Evolutionary conservation across 2,888 invertebrate species (phyloP).

Genomic region (Rotaria socialis): DNA sequence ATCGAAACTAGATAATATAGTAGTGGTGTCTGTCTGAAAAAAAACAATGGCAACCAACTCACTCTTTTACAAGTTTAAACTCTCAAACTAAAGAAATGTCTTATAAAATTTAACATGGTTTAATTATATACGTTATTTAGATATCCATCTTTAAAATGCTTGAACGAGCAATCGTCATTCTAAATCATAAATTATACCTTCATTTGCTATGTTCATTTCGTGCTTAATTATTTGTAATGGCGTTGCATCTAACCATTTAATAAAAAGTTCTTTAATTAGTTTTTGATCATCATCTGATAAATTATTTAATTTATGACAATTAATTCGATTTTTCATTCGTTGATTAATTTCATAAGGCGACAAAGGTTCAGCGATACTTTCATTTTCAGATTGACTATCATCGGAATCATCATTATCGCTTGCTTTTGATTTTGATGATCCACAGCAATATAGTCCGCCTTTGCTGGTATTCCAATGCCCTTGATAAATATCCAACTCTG

Average conservation of each 20-base stretch:
- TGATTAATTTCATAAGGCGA: not conserved
- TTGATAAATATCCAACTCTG: not conserved
- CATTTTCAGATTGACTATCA: not conserved
- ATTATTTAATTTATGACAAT: conserved; percentile 12
- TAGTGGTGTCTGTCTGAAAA: no score
- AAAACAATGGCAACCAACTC: no score
- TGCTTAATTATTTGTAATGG: not conserved
- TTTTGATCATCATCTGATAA: not conserved
- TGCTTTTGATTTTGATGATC: no score
- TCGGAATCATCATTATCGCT: not conserved
- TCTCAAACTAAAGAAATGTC: no score
- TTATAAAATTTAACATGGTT: no score
- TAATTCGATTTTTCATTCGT: not conserved
- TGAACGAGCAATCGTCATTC: no score
- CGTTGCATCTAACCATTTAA: not conserved
- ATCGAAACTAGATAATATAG: no score
- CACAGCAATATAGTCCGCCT: not conserved
- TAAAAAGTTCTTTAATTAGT: not conserved
- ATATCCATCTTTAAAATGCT: no score
- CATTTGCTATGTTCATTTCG: no score
- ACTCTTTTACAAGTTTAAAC: no score
- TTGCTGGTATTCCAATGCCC: not conserved
- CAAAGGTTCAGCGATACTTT: not conserved
- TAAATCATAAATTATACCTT: not conserved
- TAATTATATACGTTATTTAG: no score